phyloP scores from a whole-genome alignment of 2,888 invertebrate genomes.

The Digitonthophagus gazella region DNA sequence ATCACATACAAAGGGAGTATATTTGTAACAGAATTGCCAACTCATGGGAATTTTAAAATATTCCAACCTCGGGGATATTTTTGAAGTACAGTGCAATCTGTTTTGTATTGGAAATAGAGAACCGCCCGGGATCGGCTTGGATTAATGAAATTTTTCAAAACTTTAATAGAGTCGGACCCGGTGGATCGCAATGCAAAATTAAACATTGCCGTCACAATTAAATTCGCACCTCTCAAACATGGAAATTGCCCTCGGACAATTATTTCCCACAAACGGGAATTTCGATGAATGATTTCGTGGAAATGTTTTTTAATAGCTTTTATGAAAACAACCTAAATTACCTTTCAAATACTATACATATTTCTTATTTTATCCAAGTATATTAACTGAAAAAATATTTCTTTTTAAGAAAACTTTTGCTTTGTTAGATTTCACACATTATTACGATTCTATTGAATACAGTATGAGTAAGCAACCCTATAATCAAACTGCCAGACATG shows the following conservation, averaged over 20 bases:
- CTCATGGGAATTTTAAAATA: background rate
- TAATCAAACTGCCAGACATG: background rate
- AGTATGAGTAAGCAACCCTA: background rate
- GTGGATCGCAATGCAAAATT: background rate
- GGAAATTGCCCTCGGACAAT: background rate
- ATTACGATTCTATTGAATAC: background rate
- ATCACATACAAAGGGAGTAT: background rate
- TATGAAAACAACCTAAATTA: background rate
- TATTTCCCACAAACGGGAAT: background rate
- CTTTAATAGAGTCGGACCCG: background rate
- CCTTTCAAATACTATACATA: too few species aligned
- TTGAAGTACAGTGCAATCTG: background rate
- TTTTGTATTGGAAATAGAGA: background rate
- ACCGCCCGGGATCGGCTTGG: background rate
- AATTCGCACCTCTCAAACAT: background rate
- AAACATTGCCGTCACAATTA: background rate
- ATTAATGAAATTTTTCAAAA: background rate
- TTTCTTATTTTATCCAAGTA: too few species aligned
- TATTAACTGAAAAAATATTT: too few species aligned
- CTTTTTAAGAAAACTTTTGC: too few species aligned
- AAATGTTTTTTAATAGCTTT: background rate
- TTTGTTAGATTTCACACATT: too few species aligned
- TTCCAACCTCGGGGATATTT: background rate
- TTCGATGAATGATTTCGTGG: background rate
- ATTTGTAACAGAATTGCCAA: background rate